A percentile compares a stretch with the other conserved stretches of the same genome.
Conservation (phyloP, 2,113 vertebrate species). For the Pavo muticus region DNA sequence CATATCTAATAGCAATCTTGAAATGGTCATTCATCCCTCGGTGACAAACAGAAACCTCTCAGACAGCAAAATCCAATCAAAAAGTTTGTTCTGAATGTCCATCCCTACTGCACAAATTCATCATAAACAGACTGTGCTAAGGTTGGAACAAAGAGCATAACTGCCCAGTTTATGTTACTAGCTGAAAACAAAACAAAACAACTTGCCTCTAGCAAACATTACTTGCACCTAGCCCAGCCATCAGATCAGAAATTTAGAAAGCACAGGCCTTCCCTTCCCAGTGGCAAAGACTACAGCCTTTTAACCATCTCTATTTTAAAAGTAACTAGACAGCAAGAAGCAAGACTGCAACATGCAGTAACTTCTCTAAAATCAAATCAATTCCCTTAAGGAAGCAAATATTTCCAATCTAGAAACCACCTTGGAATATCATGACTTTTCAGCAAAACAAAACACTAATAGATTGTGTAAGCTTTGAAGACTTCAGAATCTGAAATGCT, state of each 20-base stretch:
- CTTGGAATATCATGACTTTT: slow-evolving; percentile 8
- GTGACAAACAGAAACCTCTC: neutral
- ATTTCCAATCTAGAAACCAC: neutral
- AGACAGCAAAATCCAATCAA: slow-evolving; percentile 36
- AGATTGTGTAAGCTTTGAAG: neutral
- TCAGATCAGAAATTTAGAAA: neutral
- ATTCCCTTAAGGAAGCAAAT: neutral
- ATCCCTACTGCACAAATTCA: neutral
- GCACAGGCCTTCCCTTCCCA: neutral
- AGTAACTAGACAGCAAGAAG: neutral
- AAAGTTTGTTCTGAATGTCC: neutral
- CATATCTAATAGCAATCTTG: neutral
- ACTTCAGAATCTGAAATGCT: neutral
- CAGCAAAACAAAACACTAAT: neutral
- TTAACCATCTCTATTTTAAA: neutral
- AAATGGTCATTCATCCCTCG: neutral
- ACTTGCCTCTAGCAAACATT: neutral
- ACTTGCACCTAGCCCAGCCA: neutral
- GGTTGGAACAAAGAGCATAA: neutral
- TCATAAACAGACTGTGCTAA: neutral
- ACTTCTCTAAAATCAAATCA: neutral
- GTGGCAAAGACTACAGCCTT: fast-evolving
- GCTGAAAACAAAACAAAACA: slow-evolving; percentile 39
- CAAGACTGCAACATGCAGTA: neutral
- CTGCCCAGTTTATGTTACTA: neutral